These are phyloP conservation scores for Meghimatium bilineatum DNA, from an alignment of 2,888 invertebrate genomes.

Conservation along the genomic window DNA sequence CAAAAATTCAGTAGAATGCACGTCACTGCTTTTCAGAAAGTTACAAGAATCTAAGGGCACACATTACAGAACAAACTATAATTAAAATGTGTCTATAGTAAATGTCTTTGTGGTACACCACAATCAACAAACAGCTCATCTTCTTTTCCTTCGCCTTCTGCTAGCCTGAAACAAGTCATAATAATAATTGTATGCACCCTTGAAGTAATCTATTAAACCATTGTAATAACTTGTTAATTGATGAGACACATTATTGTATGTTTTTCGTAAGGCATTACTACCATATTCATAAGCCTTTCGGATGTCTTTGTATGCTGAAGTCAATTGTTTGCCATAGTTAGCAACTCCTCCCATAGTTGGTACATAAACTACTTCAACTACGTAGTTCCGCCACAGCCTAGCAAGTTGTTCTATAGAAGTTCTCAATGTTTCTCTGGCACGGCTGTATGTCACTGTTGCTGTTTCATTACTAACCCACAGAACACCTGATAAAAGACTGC, in stretches of 20 bases:
- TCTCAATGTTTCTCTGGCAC: conserved; percentile 47
- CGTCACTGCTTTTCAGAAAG: too few species aligned
- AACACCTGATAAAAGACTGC: conserved; percentile 41
- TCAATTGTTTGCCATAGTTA: conserved; percentile 45
- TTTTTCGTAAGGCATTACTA: conserved; percentile 16
- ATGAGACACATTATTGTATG: conserved; percentile 11
- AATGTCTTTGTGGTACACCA: too few species aligned
- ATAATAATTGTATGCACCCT: conserved; percentile 33
- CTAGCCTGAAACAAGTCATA: conserved; percentile 27
- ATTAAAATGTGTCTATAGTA: not conserved
- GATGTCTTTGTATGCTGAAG: conserved; percentile 51
- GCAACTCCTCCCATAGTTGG: conserved; percentile 37
- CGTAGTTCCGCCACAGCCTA: conserved; percentile 50
- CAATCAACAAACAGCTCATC: not conserved
- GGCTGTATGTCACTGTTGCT: conserved; percentile 33
- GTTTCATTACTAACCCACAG: conserved; percentile 45
- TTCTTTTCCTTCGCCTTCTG: conserved; percentile 3
- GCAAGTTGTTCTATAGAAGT: conserved; percentile 50
- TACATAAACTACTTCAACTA: conserved; percentile 47
- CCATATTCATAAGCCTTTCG: conserved; percentile 54
- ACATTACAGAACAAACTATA: too few species aligned
- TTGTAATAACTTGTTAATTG: conserved; percentile 19
- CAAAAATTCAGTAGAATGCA: too few species aligned
- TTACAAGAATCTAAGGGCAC: too few species aligned
- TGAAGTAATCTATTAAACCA: not conserved